Base-by-base conservation (phyloP, 1,140 invertebrate species). In the Dendroctonus valens region DNA sequence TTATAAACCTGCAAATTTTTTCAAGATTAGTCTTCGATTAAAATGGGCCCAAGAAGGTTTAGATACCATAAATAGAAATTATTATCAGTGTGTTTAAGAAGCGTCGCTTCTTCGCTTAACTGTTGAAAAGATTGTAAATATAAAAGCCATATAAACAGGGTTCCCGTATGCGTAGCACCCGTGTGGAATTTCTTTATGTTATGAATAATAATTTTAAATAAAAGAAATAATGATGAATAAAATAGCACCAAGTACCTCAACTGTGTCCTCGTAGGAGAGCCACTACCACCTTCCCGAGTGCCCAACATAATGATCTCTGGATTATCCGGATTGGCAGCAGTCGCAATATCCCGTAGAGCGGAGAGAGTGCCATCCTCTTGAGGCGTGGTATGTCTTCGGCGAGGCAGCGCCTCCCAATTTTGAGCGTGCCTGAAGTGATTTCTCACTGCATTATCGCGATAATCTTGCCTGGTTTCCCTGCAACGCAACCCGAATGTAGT, bases 261-360 rank as follows among this genome's bases (percentile, higher is more conserved):
- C 12, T 65, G 62, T 6, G 62, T 63, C 39, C 48, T 54, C 11
- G 61, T 63, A 7, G 51, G 55, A 6, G 63, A 58, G 7, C 53
- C 63, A 37, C 26, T 65, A 42, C 55, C 55, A 12, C 63, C 55
- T 38, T 65, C 55, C 53, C 63, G 7, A 26, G 41, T 65, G 6
- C 61, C 51, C 42, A 65, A 40, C 42, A 65, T 58, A 14, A 65
- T 65, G 6, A 65, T 65, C 41, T 58, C 53, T 5, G 61, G 61
- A 53, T 63, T 63, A 40, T 63, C 61, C 14, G 61, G 61, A 54
- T 63, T 63, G 41, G 61, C 61, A 5, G 61, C 61, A 6, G 61
- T 63, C 3, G 61, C 61, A 38, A 63, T 54, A 14, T 63, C 61
- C 11, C 41, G 40, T 12, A 63, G 52, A 11, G 51, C 52, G 26